Evolutionary conservation across 1,140 invertebrate genomes (phyloP).

Genomic region (Phocides pigmalion): DNA sequence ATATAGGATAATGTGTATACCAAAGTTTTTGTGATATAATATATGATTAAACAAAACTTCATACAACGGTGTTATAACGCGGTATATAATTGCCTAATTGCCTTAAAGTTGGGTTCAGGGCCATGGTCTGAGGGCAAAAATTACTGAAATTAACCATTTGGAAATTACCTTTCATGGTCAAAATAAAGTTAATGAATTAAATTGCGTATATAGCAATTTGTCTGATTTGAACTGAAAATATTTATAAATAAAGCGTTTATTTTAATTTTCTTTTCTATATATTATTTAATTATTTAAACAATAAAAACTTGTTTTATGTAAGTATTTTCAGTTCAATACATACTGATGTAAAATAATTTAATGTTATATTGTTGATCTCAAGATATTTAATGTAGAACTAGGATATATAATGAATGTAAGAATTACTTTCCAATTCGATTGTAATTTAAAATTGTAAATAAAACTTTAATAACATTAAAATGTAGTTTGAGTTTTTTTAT

Average conservation of each 20-base stretch:
- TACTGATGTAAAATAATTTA: neutral
- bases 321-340: slow-evolving; percentile 9
- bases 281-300: too few species aligned
- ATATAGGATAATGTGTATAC: neutral
- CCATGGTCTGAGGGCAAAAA: neutral
- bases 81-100: neutral
- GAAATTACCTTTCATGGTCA: neutral
- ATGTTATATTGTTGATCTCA: neutral
- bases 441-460: slow-evolving; percentile 40
- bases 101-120: neutral
- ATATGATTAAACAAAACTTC: too few species aligned
- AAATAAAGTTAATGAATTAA: neutral
- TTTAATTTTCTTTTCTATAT: neutral
- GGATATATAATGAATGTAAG: slow-evolving; percentile 38
- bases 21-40: neutral
- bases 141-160: neutral
- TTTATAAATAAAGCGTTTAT: neutral
- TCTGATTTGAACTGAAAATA: neutral
- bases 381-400: slow-evolving; percentile 47
- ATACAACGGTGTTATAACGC: neutral
- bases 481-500: neutral
- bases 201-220: neutral
- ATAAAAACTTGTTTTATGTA: too few species aligned
- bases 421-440: slow-evolving; percentile 30
- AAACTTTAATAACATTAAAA: slow-evolving; percentile 25